Percentiles rank a stretch among this genome's conserved stretches.
These are phyloP conservation scores for Budorcas taxicolor DNA, from an alignment of 2,113 vertebrate genomes.

Conservation along the genomic window DNA sequence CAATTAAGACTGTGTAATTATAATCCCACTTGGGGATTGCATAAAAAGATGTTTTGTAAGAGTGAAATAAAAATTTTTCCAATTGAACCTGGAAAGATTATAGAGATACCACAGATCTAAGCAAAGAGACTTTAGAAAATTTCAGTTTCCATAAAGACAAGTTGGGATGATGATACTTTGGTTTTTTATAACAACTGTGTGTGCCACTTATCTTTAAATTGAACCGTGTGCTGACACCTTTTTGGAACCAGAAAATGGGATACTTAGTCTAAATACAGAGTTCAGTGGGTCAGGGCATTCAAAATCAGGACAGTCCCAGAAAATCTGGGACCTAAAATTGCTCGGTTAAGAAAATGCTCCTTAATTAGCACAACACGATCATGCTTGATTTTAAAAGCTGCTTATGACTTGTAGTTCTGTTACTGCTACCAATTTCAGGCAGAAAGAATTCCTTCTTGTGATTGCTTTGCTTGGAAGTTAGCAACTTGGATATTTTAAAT, in stretches of 20 bases:
- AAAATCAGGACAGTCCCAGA: background rate
- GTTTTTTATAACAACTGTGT: background rate
- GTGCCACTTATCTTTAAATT: background rate
- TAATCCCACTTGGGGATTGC: background rate
- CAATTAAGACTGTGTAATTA: background rate
- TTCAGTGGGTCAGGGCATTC: background rate
- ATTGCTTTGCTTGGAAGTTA: background rate
- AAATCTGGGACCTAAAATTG: background rate
- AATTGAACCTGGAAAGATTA: background rate
- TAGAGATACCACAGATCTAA: background rate
- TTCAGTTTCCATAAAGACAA: conserved; percentile 5
- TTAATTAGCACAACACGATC: background rate
- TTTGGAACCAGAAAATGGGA: background rate
- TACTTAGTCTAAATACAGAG: background rate
- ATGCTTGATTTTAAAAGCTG: conserved; percentile 29
- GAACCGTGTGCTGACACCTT: background rate
- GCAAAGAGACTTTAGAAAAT: background rate
- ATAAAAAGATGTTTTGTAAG: background rate
- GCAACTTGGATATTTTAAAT: background rate
- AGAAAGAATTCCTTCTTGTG: conserved; percentile 7
- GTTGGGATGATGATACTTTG: background rate
- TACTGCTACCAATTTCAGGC: background rate
- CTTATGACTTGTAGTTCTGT: background rate
- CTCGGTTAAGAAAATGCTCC: background rate
- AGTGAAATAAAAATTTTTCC: background rate